Evolutionary conservation across 2,888 invertebrate species (phyloP), one percentile per base, ranked within the genome.

Genomic region (Pyralis farinalis): DNA sequence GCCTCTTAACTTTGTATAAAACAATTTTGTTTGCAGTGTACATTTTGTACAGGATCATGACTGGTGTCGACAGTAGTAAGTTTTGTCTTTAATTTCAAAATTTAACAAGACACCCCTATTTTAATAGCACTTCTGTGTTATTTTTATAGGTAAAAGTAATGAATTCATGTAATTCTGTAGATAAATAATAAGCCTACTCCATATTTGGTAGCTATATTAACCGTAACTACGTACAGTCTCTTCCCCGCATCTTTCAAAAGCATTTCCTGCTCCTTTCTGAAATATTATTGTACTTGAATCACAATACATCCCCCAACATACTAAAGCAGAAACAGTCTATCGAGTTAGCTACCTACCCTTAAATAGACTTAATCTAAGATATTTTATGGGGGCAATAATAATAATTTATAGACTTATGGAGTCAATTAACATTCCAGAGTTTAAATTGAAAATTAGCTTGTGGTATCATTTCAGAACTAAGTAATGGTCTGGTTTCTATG

Each of bases 191-290:
- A 30, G 29, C 39, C 33, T 16, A 11, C 8, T 39, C 39, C 16
- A 39, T 12, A 33, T 6, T 33, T 27, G 1, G 1, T 9, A 28
- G 3, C 33, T 4, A 1, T 12, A 7, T 7, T 7, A 31, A 31
- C 28, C 16, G 11, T n/a, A 39, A 33, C 8, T 4, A 11, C 28
- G 33, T 22, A 38, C 27, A 16, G 12, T 37, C 11, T 22, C 37
- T 37, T 25, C 37, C 40, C 35, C 28, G 12, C 36, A 33, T 42
- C 37, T 37, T 27, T 33, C 44, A 46, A 47, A 54, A 46, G 52
- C 41, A 44, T 48, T 53, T 54, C 55, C 51, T 53, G 49, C 42
- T 44, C 12, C 28, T 22, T 33, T 35, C 40, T 40, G 53, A 47
- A 54, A 52, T 50, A 38, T 25, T 39, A 38, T 21, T 25, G 11